A percentile compares a stretch with the other conserved stretches of the same genome.
These are phyloP conservation scores for Callorhinus ursinus DNA, from an alignment of 2,113 vertebrate species.

Conservation along the genomic window DNA sequence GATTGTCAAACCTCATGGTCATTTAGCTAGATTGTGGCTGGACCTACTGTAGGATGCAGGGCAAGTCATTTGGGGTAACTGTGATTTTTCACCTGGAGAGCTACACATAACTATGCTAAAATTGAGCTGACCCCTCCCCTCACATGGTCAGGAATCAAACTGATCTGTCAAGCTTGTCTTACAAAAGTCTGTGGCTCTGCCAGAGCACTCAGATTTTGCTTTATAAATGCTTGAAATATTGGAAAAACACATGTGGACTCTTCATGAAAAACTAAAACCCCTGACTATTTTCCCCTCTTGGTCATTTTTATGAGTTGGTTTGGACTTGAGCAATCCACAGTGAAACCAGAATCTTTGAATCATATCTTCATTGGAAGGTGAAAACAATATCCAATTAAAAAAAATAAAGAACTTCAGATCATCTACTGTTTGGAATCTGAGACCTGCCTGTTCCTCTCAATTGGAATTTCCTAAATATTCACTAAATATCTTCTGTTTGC, in stretches of 20 bases:
- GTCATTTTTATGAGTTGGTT: not conserved
- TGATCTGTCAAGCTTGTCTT: slow-evolving; percentile 65
- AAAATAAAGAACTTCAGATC: not conserved
- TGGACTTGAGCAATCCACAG: not conserved
- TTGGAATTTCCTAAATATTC: not conserved
- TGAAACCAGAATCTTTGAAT: not conserved
- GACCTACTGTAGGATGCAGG: not conserved
- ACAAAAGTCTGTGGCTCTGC: slow-evolving; percentile 38
- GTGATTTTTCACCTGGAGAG: slow-evolving; percentile 24
- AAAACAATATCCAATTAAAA: not conserved
- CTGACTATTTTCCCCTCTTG: not conserved
- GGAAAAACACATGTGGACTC: not conserved
- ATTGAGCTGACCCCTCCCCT: not conserved
- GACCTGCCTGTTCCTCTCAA: not conserved
- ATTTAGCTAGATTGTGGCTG: not conserved
- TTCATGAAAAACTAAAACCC: not conserved
- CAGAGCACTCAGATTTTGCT: slow-evolving; percentile 41
- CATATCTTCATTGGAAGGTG: not conserved
- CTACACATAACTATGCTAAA: not conserved
- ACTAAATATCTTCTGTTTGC: not conserved
- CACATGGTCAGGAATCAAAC: slow-evolving; percentile 56
- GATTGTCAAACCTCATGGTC: not conserved
- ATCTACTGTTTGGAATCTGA: not conserved
- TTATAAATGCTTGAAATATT: slow-evolving; percentile 43
- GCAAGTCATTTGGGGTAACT: not conserved